These are phyloP conservation scores for Andricus quercusramuli DNA, from an alignment of 2,888 invertebrate species.

Conservation along the genomic window DNA sequence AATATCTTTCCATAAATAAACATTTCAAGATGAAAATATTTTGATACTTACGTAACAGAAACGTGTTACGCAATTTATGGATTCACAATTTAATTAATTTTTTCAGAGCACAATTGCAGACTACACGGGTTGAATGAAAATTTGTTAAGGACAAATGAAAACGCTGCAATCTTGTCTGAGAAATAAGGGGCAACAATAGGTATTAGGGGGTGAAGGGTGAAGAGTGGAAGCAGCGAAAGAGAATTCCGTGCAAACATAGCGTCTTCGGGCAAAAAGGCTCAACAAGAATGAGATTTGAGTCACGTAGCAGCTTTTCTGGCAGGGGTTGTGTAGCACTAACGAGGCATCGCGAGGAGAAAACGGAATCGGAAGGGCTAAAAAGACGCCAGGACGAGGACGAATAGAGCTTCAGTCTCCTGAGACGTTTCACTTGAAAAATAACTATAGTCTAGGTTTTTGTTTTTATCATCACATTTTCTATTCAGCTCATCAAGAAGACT, in stretches of 20 bases:
- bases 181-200: constrained; percentile 18
- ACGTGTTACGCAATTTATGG: too few relatives aligned
- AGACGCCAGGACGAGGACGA: constrained; percentile 51
- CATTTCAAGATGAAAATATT: neutral
- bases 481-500: constrained; percentile 2
- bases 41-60: too few relatives aligned
- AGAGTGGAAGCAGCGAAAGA: constrained; percentile 44
- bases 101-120: neutral
- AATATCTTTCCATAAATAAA: too few relatives aligned
- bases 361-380: constrained; percentile 59
- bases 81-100: neutral
- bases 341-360: constrained; percentile 60
- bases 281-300: constrained; percentile 72
- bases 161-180: neutral
- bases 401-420: constrained; percentile 52
- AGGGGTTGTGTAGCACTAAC: constrained; percentile 67
- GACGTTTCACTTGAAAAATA: constrained; percentile 41
- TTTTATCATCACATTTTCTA: constrained; percentile 10
- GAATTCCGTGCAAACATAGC: constrained; percentile 60
- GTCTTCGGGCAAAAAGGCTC: constrained; percentile 56
- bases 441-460: constrained; percentile 18
- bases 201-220: neutral
- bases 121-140: neutral
- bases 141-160: neutral
- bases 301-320: constrained; percentile 70